Conservation (phyloP, 1,140 invertebrate species). For the Leptinotarsa undecemlineata region DNA sequence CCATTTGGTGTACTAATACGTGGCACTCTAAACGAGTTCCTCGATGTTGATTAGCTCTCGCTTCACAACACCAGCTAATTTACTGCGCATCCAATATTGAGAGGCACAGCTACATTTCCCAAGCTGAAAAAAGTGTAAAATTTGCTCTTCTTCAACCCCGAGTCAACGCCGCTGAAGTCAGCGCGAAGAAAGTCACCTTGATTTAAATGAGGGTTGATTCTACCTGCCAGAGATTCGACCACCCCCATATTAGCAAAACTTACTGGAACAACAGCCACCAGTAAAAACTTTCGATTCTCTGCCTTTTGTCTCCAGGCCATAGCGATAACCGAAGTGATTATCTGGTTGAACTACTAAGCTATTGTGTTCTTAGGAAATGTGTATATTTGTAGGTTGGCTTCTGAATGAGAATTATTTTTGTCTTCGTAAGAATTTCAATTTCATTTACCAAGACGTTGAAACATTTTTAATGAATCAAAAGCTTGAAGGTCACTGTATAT, state of each 20-base stretch:
- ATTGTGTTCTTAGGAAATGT: neutral
- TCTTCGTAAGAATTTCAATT: neutral
- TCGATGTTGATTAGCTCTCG: no score
- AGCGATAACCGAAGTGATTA: constrained; percentile 19
- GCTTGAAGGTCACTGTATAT: no score
- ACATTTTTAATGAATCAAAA: no score
- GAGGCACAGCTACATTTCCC: no score
- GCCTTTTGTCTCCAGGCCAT: constrained; percentile 23
- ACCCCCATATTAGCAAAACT: constrained; percentile 30
- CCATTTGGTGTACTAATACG: no score
- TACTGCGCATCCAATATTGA: no score
- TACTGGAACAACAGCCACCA: neutral
- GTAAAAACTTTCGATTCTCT: constrained; percentile 24
- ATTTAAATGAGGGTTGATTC: constrained; percentile 26
- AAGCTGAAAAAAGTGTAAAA: no score
- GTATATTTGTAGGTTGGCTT: neutral
- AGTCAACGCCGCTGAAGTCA: constrained; percentile 7
- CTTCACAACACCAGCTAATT: no score
- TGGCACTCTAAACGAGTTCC: no score
- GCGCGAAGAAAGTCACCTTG: constrained; percentile 23
- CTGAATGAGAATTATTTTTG: neutral
- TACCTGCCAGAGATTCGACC: constrained; percentile 24
- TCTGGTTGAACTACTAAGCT: neutral
- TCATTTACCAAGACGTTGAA: no score
- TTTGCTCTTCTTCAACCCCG: neutral